Evolutionary conservation across 2,888 invertebrate genomes (phyloP), one percentile per base, ranked within the genome.

Genomic region (Phlogophora meticulosa): DNA sequence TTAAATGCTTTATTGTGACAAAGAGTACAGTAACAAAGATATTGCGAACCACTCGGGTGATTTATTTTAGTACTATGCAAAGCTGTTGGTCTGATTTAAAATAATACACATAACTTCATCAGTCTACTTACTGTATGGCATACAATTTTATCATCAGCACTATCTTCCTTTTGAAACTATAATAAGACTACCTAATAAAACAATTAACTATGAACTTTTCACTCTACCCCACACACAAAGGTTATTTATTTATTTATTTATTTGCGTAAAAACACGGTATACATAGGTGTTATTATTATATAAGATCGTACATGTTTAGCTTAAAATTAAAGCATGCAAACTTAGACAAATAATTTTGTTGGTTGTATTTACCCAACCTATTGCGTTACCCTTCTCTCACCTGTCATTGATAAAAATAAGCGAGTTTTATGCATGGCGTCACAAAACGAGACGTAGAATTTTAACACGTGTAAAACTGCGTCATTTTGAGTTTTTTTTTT

Each of bases 401-500:
- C 63, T 65, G 53, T 73, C 81, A 73, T 36, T 65, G 64, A 72
- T 68, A 52, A 69, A 71, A 77, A 79, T 78, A 72, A 65, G 49
- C 65, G 10, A 52, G 15, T 61, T 72, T 72, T 65, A 52, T 70
- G 78, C 62, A 74, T 80, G 80, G 72, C 78, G 76, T 68, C 59
- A 69, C 49, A 40, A 56, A 32, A 43, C 45, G 42, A 32, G 48
- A 64, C 66, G 72, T 60, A 58, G 36, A 58, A 11, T 67, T 53
- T 61, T 20, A 64, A 68, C 82, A 83, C 78, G 76, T 74, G 81
- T 60, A 65, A 61, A 66, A 63, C 55, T 62, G 59, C 69, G 81
- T 66, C 58, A 57, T 59, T 60, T 51, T 57, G 36, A 57, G 53
- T 56, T 82, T 62, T 72, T 82, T 78, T 68, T 55, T 56, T 82